Base-by-base conservation (phyloP, 2,797 vertebrate species). In the Acomys russatus region DNA sequence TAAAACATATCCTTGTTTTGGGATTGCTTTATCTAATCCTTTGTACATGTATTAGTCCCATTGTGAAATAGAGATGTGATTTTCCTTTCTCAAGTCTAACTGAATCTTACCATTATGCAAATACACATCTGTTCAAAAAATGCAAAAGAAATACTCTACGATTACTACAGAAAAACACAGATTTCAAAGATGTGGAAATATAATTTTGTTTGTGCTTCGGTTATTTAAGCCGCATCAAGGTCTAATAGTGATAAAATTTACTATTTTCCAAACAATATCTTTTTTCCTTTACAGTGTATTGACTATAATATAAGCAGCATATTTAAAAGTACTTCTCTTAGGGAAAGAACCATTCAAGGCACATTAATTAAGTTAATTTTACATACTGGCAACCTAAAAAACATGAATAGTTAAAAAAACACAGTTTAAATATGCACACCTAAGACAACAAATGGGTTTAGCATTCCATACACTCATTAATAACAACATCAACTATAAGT, bases 101-200 rank as follows among this genome's bases (percentile, higher is more conserved):
- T 97, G 97, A 98, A 98, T 98, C 94, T 98, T 97, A 96, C 92
- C 93, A 96, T 98, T 98, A 98, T 98, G 97, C 98, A 98, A 98
- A 98, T 97, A 98, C 90, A 98, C 97, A 98, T 98, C 98, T 98
- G 98, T 95, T 98, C 95, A 97, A 97, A 96, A 98, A 97, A 98
- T 2, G 92, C 79, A 97, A 97, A 97, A 95, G 94, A 98, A 98
- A 96, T 92, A 98, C 91, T 88, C 59, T 87, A 95, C 74, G 96
- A 97, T 97, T 98, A 94, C 96, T 95, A 95, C 20, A 97, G 95
- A 96, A 97, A 92, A 98, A 97, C 1, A 18, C 44, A 96, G 77
- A 96, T 97, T 98, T 97, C 90, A 98, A 98, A 90, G 74, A 56
- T 94, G 96, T 92, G 96, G 83, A 87, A 96, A 66, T n/a, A 90